Base-by-base conservation (phyloP, 2,888 invertebrate genomes). In the Ophioninae sp. region DNA sequence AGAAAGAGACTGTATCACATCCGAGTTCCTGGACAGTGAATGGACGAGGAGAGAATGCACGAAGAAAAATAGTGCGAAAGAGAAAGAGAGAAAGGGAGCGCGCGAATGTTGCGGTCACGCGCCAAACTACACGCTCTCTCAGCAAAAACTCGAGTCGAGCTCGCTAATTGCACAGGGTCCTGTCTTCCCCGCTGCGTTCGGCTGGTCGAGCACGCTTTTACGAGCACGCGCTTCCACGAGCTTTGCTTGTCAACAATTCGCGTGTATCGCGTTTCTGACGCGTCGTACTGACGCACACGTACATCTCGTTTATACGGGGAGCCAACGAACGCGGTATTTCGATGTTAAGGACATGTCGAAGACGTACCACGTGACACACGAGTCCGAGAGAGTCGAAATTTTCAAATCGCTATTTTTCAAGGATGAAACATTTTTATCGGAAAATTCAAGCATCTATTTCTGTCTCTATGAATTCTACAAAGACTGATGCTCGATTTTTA, bases 81-180 rank as follows among this genome's bases (percentile, higher is more conserved):
- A 51, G 51, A 51, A 10, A 51, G 64, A 44, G 56, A 56, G 30
- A 8, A 56, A 41, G 59, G 37, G 59, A 73, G 51, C 23, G n/a
- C 23, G 41, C 23, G 68, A 67, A 41, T 56, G 76, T 65, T 44
- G 39, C 79, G 37, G 79, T 79, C 79, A 79, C 79, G 79, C 69
- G 77, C 69, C 68, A 64, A 69, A 78, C 51, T 56, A 39, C 63
- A 78, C 75, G 75, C 75, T 20, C 58, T 7, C 56, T 39, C 44
- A 64, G 72, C 65, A 72, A 68, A 67, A 76, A 68, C 41, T 59
- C 22, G 59, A 41, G 72, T 44, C 22, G 22, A 65, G 58, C 74
- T 74, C 63, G 61, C 56, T 73, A 73, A 79, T 79, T 79, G 67
- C 79, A 20, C 68, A 17, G 67, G 59, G 58, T 74, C 80, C 56